Percentiles rank a stretch among this genome's conserved stretches.
Evolutionary conservation across 2,797 vertebrate genomes (phyloP).

Genomic region (Chrysocyon brachyurus): DNA sequence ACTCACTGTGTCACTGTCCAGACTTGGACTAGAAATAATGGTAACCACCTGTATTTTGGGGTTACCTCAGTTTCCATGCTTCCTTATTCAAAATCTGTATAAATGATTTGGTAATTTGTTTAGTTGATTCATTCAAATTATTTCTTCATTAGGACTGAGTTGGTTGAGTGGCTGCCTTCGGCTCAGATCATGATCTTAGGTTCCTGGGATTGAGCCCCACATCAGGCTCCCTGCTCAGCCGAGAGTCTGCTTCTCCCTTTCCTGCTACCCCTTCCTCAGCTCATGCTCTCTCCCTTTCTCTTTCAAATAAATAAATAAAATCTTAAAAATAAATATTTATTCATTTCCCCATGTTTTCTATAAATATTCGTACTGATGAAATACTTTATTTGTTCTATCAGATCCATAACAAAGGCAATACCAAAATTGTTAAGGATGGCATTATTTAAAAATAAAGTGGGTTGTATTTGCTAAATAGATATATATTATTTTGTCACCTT

Average conservation of each 20-base stretch:
- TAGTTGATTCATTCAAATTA: neutral
- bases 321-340: neutral
- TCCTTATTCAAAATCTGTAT: conserved; percentile 1
- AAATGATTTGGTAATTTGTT: neutral
- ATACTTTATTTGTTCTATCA: neutral
- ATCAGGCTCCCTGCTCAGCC: no score
- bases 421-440: neutral
- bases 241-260: no score
- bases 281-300: no score
- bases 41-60: neutral
- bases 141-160: neutral
- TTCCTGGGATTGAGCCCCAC: no score
- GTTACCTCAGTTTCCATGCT: neutral
- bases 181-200: no score
- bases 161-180: no score
- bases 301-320: no score
- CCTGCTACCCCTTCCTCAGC: no score
- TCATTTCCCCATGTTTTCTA: neutral
- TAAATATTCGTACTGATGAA: neutral
- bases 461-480: neutral
- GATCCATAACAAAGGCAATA: neutral
- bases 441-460: conserved; percentile 27
- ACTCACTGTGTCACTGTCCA: neutral
- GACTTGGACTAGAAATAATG: neutral
- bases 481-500: neutral